phyloP scores from a whole-genome alignment of 35 echinoderm and acorn worm genomes.

The Amphiura filiformis region DNA sequence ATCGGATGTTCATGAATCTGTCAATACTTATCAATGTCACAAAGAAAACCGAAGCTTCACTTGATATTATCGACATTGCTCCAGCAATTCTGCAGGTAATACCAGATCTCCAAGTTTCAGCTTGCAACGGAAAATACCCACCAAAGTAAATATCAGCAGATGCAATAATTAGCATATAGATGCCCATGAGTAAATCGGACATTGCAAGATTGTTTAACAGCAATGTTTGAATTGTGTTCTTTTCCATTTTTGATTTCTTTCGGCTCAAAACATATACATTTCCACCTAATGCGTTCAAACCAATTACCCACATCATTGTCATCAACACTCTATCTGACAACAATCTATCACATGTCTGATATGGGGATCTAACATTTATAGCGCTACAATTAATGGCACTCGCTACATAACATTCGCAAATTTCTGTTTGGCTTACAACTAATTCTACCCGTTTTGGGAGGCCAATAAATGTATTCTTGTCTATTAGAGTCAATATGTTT shows the following conservation, averaged over 20 bases:
- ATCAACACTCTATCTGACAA: neutral
- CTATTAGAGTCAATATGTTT: neutral
- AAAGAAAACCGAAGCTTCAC: slow-evolving; percentile 44
- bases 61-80: slow-evolving; percentile 27
- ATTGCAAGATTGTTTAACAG: slow-evolving; percentile 38
- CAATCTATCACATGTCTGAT: neutral
- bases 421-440: neutral
- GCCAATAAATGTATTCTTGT: neutral
- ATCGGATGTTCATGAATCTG: neutral
- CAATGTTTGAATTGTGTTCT: neutral
- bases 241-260: neutral
- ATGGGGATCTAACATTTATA: neutral
- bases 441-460: too few relatives aligned
- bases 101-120: slow-evolving; percentile 12
- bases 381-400: neutral
- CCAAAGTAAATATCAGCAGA: slow-evolving; percentile 27
- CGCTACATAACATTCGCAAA: neutral
- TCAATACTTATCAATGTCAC: slow-evolving; percentile 38
- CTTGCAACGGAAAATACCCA: neutral
- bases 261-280: slow-evolving; percentile 36
- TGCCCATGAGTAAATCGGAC: slow-evolving; percentile 43
- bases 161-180: slow-evolving; percentile 55
- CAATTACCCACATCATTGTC: slow-evolving; percentile 42
- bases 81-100: slow-evolving; percentile 18
- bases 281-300: slow-evolving; percentile 47